phyloP scores from a whole-genome alignment of 2,888 invertebrate species.

The Xanthia togata region DNA sequence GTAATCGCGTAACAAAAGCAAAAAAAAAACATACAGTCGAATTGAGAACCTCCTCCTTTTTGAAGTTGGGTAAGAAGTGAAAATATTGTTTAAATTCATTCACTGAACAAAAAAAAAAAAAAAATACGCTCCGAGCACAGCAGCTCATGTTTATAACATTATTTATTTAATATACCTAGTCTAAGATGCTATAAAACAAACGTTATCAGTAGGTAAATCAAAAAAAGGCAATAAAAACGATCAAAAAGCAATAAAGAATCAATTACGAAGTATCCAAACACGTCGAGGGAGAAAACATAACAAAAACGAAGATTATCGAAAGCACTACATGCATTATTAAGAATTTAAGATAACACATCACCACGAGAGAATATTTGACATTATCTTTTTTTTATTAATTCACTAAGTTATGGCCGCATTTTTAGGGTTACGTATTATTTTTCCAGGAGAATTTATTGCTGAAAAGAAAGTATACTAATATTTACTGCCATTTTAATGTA shows the following conservation, averaged over 20 bases:
- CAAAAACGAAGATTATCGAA: slow-evolving; percentile 61
- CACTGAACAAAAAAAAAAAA: background rate
- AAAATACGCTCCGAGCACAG: background rate
- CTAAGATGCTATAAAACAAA: slow-evolving; percentile 23
- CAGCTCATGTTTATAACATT: background rate
- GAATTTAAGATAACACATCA: slow-evolving; percentile 79
- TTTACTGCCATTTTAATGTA: background rate
- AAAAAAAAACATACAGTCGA: too few species aligned
- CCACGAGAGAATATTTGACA: slow-evolving; percentile 65
- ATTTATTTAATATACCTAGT: background rate
- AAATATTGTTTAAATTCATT: background rate
- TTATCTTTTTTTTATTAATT: slow-evolving; percentile 55
- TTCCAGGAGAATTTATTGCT: background rate
- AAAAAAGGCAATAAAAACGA: slow-evolving; percentile 44
- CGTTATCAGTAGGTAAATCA: slow-evolving; percentile 22
- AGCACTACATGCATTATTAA: slow-evolving; percentile 67
- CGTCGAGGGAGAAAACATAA: slow-evolving; percentile 59
- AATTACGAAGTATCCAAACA: slow-evolving; percentile 56
- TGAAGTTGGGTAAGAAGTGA: background rate
- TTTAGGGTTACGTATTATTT: slow-evolving; percentile 52
- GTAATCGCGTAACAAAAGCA: too few species aligned
- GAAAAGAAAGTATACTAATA: too few species aligned
- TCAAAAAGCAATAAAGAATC: slow-evolving; percentile 66
- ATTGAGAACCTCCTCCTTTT: too few species aligned
- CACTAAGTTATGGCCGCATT: slow-evolving; percentile 29